A percentile compares a stretch with the other conserved stretches of the same genome.
These are phyloP conservation scores for Siphamia tubifer DNA, from an alignment of 2,113 vertebrate genomes.

Conservation along the genomic window DNA sequence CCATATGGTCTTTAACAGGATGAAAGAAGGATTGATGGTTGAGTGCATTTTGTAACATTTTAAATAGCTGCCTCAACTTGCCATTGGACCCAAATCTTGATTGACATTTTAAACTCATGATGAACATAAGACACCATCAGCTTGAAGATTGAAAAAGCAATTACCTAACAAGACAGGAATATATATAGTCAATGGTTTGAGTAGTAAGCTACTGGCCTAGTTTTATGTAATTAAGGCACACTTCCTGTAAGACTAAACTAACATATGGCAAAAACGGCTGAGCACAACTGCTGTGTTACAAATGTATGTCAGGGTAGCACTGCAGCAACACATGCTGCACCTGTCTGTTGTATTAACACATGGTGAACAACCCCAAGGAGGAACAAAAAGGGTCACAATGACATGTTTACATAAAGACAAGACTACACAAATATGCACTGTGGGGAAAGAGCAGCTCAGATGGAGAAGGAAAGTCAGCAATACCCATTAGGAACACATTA, in stretches of 20 bases:
- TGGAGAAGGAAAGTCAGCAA: background rate
- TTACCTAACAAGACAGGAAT: too few relatives aligned
- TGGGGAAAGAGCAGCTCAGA: too few relatives aligned
- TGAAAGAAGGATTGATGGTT: background rate
- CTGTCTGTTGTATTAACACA: slow-evolving; percentile 10
- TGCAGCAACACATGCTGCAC: slow-evolving; percentile 3
- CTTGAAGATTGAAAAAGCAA: background rate
- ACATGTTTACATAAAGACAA: background rate
- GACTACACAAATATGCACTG: background rate
- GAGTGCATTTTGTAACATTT: background rate
- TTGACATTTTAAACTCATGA: background rate
- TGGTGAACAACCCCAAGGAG: background rate
- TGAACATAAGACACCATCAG: background rate
- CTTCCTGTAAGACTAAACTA: background rate
- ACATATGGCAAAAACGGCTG: background rate
- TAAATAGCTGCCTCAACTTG: slow-evolving; percentile 3
- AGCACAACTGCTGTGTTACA: background rate
- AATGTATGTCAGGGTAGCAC: background rate
- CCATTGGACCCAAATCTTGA: background rate
- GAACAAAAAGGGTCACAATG: background rate
- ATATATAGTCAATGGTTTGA: too few relatives aligned
- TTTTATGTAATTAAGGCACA: background rate
- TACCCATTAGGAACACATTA: background rate
- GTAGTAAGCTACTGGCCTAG: background rate
- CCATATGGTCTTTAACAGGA: slow-evolving; percentile 1